A percentile compares a stretch with the other conserved stretches of the same genome.
These are phyloP conservation scores for Nomada hirtipes DNA, from an alignment of 2,888 invertebrate species.

Conservation along the genomic window DNA sequence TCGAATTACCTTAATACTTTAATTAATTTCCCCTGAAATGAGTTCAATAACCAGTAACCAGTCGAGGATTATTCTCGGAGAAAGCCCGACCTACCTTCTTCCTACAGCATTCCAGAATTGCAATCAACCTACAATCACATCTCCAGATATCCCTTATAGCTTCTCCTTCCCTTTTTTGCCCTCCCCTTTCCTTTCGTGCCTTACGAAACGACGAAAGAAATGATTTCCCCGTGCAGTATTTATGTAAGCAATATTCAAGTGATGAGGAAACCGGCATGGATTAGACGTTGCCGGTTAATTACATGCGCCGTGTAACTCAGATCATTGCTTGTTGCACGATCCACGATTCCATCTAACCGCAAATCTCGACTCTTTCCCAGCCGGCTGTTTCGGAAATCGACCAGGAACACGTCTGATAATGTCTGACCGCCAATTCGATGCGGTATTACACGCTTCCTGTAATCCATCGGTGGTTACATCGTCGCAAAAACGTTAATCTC, in stretches of 20 bases:
- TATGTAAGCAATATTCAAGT: slow-evolving; percentile 24
- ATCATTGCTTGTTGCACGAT: slow-evolving; percentile 20
- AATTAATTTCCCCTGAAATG: not conserved
- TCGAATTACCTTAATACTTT: not conserved
- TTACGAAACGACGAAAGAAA: not conserved
- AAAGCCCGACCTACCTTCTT: not conserved
- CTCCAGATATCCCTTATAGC: not conserved
- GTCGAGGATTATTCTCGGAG: not conserved
- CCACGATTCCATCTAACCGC: slow-evolving; percentile 31
- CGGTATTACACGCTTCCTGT: slow-evolving; percentile 34
- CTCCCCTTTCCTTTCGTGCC: too few relatives aligned
- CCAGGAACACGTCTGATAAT: slow-evolving; percentile 50
- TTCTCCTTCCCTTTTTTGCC: not conserved
- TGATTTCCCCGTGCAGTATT: not conserved
- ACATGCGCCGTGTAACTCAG: slow-evolving; percentile 1
- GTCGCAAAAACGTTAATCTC: slow-evolving; percentile 35
- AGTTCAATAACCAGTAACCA: not conserved
- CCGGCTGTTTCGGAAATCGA: slow-evolving; percentile 55
- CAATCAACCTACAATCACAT: not conserved
- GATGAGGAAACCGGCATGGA: slow-evolving; percentile 25
- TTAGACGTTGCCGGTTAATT: slow-evolving; percentile 47
- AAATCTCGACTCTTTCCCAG: slow-evolving; percentile 40
- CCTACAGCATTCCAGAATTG: not conserved
- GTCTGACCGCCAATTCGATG: slow-evolving; percentile 49
- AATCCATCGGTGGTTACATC: slow-evolving; percentile 27